These are phyloP conservation scores for Autographa pulchrina DNA, from an alignment of 2,888 invertebrate species.

Conservation along the genomic window DNA sequence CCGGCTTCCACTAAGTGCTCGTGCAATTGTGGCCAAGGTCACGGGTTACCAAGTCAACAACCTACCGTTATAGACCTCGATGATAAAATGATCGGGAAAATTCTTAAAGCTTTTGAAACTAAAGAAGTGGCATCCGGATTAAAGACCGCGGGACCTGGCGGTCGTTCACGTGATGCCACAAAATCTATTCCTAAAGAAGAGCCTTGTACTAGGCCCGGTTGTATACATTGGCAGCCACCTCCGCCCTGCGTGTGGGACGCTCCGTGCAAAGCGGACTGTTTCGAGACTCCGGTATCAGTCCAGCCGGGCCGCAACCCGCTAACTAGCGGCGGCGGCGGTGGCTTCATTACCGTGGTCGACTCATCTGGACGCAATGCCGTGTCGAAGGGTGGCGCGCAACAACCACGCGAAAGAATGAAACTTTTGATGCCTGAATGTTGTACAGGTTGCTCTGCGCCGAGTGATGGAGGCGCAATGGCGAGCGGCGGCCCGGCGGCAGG, in stretches of 20 bases:
- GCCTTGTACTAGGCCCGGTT: conserved; percentile 78
- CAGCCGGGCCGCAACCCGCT: conserved; percentile 75
- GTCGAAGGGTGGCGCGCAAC: conserved; percentile 31
- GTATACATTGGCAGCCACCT: conserved; percentile 82
- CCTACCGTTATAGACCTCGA: conserved; percentile 72
- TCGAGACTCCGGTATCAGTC: conserved; percentile 75
- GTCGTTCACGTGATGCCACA: conserved; percentile 62
- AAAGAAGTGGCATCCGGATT: conserved; percentile 65
- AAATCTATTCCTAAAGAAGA: conserved; percentile 68
- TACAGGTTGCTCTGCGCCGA: conserved; percentile 78
- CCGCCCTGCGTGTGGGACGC: conserved; percentile 82
- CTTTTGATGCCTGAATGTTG: conserved; percentile 75
- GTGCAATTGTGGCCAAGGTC: conserved; percentile 55
- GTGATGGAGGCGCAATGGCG: conserved; percentile 65
- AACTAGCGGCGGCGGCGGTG: conserved; percentile 61
- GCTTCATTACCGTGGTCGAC: conserved; percentile 19
- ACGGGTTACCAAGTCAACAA: conserved; percentile 51
- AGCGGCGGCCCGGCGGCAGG: conserved; percentile 71
- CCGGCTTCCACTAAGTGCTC: conserved; percentile 51
- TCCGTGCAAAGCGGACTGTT: conserved; percentile 85
- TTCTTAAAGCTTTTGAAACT: conserved; percentile 71
- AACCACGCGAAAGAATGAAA: conserved; percentile 65
- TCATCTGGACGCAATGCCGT: conserved; percentile 24
- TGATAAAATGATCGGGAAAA: conserved; percentile 69
- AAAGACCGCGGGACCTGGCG: conserved; percentile 65